Base-by-base conservation (phyloP, 2,888 invertebrate species). In the Melangyna quadrimaculata region DNA sequence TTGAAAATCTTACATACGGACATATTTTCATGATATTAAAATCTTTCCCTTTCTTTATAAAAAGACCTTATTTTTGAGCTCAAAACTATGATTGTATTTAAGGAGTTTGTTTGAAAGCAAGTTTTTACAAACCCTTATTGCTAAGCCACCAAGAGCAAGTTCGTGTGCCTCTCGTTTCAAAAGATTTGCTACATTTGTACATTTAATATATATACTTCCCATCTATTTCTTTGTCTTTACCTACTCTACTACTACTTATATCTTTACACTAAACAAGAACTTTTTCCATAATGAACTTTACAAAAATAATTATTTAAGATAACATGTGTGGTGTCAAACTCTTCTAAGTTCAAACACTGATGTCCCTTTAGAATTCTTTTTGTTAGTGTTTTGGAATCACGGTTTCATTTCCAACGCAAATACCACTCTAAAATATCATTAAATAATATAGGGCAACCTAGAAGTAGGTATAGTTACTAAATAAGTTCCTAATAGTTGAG, bases 401-500 rank as follows among this genome's bases (percentile, higher is more conserved):
- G 43, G 9, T 29, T 17, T 12, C 57, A 57, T 19, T 22, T 7
- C 19, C 6, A 57, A 32, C 5, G 17, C 32, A 55, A 19, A 57
- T 32, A 12, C n/a, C 19, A 22, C 19, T 14, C 14, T 10, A 35
- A 9, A 6, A 35, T 35, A 55, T 29, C 1, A 35, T 12, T 12
- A 17, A 40, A 61, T 37, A 63, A 51, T 35, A 24, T 67, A 37
- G 51, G 51, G n/a, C 51, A 51, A 32, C 22, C n/a, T 51, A 19
- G 32, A 7, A 40, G 43, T 27, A 27, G 3, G 3, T 27, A 29
- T 10, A 17, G n/a, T 12, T 45, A 32, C 24, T 67, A 67, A 67
- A 43, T 43, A 27, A 63, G 48, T 51, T 35, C n/a, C 35, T 67
- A 51, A 35, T 51, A 51, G 67, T 24, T 51, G 32, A 7, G 45